Percentiles rank a stretch among this genome's conserved stretches.
Conservation (phyloP, 2,888 invertebrate genomes). For the Stenurella melanura region DNA sequence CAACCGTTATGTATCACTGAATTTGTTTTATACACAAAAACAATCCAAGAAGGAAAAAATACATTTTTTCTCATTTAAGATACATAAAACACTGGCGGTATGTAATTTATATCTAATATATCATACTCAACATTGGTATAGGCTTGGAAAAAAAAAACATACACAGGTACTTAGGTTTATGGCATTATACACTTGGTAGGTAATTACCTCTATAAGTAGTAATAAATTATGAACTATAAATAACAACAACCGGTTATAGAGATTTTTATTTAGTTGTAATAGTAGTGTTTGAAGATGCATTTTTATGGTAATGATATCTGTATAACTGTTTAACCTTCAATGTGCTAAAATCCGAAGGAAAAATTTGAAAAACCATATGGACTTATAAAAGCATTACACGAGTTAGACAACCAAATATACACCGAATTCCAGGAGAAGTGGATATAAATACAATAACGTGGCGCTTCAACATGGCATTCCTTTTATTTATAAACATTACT, state of each 20-base stretch:
- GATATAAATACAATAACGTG: background rate
- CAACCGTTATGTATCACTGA: background rate
- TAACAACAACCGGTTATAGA: background rate
- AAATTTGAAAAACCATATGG: background rate
- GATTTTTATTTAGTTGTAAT: background rate
- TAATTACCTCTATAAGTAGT: background rate
- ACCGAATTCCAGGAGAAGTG: background rate
- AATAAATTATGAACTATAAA: background rate
- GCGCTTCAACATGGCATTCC: background rate
- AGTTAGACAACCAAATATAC: background rate
- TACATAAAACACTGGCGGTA: background rate
- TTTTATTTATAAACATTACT: background rate
- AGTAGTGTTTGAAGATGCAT: background rate
- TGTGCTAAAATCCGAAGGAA: background rate
- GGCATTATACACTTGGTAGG: background rate
- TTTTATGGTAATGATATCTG: background rate
- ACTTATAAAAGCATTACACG: background rate
- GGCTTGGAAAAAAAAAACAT: background rate
- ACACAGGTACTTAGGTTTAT: background rate
- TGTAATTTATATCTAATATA: background rate
- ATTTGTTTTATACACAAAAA: background rate
- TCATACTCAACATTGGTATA: background rate
- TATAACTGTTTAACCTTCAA: background rate
- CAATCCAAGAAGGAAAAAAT: background rate
- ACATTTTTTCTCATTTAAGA: background rate